Conservation (phyloP, 2,113 vertebrate genomes). For the Cettia cetti region DNA sequence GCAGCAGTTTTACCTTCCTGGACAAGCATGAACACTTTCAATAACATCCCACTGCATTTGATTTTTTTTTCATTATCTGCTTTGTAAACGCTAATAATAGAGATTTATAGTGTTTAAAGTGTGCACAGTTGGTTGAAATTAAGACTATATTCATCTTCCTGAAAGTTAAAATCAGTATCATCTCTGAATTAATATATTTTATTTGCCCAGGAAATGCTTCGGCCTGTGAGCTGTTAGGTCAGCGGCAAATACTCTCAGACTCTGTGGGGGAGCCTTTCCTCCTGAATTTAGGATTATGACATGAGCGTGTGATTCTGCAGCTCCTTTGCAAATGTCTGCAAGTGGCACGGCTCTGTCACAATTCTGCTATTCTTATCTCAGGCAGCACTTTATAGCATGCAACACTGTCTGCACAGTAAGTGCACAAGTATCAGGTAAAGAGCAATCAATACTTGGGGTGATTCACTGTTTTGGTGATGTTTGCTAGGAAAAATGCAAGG, state of each 20-base stretch:
- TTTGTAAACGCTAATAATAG: neutral
- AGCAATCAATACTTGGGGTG: neutral
- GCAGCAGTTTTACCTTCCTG: neutral
- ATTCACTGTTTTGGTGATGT: neutral
- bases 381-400: neutral
- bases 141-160: neutral
- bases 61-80: neutral
- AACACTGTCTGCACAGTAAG: neutral
- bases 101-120: neutral
- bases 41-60: neutral
- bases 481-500: neutral
- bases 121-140: neutral
- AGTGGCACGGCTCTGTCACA: neutral
- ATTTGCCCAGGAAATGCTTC: neutral
- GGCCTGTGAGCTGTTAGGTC: neutral
- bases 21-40: neutral
- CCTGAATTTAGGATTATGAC: neutral
- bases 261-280: neutral
- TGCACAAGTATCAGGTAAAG: neutral
- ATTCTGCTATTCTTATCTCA: neutral
- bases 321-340: neutral
- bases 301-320: neutral
- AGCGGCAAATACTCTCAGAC: neutral
- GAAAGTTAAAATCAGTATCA: neutral
- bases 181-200: neutral